Percentiles rank a stretch among this genome's conserved stretches.
These are phyloP conservation scores for Pristionchus exspectatus DNA, from an alignment of 2,888 invertebrate species.

Conservation along the genomic window DNA sequence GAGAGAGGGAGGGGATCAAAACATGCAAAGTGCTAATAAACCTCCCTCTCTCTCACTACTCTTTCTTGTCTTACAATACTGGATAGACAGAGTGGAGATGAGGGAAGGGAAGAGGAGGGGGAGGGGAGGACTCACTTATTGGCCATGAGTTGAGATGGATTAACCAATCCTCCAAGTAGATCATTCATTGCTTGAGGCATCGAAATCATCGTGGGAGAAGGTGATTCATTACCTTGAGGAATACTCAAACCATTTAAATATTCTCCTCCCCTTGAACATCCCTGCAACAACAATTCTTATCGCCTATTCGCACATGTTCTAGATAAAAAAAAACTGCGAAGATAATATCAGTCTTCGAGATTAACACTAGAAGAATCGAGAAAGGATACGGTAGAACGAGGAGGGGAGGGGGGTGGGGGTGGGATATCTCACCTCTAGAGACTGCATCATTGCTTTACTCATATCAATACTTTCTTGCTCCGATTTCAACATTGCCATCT, in stretches of 20 bases:
- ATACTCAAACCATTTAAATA: neutral
- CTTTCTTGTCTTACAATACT: slow-evolving; percentile 26
- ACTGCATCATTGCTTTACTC: slow-evolving; percentile 45
- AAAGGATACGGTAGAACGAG: neutral
- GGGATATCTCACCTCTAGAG: slow-evolving; percentile 22
- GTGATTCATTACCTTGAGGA: neutral
- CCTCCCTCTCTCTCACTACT: neutral
- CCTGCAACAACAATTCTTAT: neutral
- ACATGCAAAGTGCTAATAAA: slow-evolving; percentile 28
- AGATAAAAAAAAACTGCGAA: neutral
- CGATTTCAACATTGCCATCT: slow-evolving; percentile 44
- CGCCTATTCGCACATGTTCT: neutral
- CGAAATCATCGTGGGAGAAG: neutral
- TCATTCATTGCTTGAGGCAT: neutral
- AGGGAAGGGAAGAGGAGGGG: slow-evolving; percentile 14
- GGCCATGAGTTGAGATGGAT: slow-evolving; percentile 19
- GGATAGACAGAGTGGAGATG: neutral
- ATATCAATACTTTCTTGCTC: slow-evolving; percentile 34
- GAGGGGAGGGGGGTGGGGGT: neutral
- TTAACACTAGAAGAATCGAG: neutral
- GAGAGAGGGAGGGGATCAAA: neutral
- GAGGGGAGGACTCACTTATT: slow-evolving; percentile 18
- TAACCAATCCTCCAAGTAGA: slow-evolving; percentile 10
- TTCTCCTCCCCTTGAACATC: neutral
- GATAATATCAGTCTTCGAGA: neutral